These are phyloP conservation scores for Athalia cordata DNA, from an alignment of 2,888 invertebrate species.

Conservation along the genomic window DNA sequence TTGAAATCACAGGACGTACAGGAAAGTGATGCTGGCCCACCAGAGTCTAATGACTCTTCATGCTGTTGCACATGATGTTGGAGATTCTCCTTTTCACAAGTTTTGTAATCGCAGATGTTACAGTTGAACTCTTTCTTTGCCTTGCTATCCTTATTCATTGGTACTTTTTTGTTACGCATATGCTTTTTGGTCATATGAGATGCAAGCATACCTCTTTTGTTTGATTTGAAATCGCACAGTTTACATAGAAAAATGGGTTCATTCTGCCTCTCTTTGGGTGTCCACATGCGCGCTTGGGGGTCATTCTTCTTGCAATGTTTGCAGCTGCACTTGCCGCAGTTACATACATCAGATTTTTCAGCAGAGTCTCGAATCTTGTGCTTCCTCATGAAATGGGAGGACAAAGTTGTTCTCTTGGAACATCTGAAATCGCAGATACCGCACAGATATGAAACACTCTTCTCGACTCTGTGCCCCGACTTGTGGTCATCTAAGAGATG, in stretches of 20 bases:
- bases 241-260: conserved; percentile 51
- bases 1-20: conserved; percentile 55
- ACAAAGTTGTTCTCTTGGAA: conserved; percentile 7
- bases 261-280: background rate
- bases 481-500: background rate
- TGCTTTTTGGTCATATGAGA: conserved; percentile 53
- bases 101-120: conserved; percentile 25
- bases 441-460: conserved; percentile 18
- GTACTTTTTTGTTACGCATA: background rate
- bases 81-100: conserved; percentile 29
- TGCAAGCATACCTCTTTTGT: conserved; percentile 51
- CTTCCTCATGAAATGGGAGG: background rate
- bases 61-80: conserved; percentile 28
- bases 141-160: background rate
- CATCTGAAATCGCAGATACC: conserved; percentile 24
- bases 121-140: conserved; percentile 20
- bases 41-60: background rate
- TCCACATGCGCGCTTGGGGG: conserved; percentile 7
- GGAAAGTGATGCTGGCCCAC: conserved; percentile 31
- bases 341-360: background rate
- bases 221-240: conserved; percentile 57
- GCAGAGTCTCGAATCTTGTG: background rate
- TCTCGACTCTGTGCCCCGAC: conserved; percentile 18
- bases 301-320: background rate
- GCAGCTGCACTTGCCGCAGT: conserved; percentile 28